Evolutionary conservation across 2,888 invertebrate species (phyloP).

Genomic region (Xestobium rufovillosum): DNA sequence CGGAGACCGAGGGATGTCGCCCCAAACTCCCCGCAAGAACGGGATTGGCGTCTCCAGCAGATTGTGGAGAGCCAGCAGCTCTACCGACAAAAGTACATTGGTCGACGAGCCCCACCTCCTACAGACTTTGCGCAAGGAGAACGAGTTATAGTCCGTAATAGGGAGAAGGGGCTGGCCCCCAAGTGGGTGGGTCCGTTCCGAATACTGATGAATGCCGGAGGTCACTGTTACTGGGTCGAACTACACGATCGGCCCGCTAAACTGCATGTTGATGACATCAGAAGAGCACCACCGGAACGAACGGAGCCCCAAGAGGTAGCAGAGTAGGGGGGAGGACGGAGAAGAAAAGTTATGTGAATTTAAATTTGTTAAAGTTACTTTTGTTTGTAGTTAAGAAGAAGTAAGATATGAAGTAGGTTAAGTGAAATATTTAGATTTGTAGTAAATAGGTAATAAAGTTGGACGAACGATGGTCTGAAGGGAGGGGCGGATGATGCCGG

Average conservation of each 20-base stretch:
- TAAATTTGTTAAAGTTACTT: too few relatives aligned
- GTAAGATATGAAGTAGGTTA: too few relatives aligned
- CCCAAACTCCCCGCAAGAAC: too few relatives aligned
- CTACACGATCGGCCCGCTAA: neutral
- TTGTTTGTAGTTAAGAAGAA: too few relatives aligned
- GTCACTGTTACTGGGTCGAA: conserved; percentile 4
- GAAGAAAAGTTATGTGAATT: too few relatives aligned
- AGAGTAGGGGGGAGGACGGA: too few relatives aligned
- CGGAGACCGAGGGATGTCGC: neutral
- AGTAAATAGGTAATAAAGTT: too few relatives aligned
- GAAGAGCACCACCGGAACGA: conserved; percentile 5
- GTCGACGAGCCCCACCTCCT: neutral
- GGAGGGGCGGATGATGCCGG: too few relatives aligned
- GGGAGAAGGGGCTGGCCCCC: neutral
- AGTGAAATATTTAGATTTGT: too few relatives aligned
- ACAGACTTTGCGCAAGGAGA: neutral
- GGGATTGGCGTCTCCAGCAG: conserved; percentile 1
- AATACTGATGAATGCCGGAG: neutral
- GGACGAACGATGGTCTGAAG: too few relatives aligned
- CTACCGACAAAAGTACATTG: neutral
- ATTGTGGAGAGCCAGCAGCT: conserved; percentile 3
- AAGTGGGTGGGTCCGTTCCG: conserved; percentile 7
- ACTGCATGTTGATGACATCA: conserved; percentile 2
- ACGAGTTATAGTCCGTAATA: neutral
- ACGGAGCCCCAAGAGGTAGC: too few relatives aligned